phyloP scores from a whole-genome alignment of 2,888 invertebrate genomes.

The Metacarcinus magister region DNA sequence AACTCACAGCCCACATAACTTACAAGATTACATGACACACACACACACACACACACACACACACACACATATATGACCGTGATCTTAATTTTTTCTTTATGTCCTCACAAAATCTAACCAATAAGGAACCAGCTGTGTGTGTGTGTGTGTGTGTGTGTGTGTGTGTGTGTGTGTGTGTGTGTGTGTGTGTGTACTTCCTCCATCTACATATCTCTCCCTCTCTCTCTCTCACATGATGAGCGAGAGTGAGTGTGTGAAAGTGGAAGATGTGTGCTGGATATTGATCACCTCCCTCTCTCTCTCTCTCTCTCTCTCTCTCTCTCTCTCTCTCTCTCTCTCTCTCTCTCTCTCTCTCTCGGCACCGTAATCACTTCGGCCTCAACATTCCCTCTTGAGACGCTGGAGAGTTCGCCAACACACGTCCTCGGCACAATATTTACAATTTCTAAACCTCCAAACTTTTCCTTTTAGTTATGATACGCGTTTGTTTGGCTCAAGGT shows the following conservation, averaged over 20 bases:
- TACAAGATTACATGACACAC: not conserved
- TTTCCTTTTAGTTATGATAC: too few relatives aligned
- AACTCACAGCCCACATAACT: not conserved
- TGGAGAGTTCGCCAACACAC: too few relatives aligned
- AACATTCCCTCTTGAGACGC: slow-evolving; percentile 78
- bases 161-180: not conserved
- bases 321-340: not conserved
- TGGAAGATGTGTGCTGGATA: slow-evolving; percentile 77
- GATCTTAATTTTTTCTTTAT: not conserved
- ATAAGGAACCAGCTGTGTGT: not conserved
- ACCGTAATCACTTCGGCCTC: slow-evolving; percentile 82
- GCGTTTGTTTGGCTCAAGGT: too few relatives aligned
- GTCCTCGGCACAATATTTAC: too few relatives aligned
- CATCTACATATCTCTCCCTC: too few relatives aligned
- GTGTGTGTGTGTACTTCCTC: too few relatives aligned
- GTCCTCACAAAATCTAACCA: not conserved
- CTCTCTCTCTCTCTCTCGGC: slow-evolving; percentile 30
- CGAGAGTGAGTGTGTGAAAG: slow-evolving; percentile 50
- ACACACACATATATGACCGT: not conserved
- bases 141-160: not conserved
- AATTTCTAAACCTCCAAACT: too few relatives aligned
- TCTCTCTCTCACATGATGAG: not conserved
- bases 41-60: slow-evolving; percentile 26
- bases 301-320: not conserved
- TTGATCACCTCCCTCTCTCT: slow-evolving; percentile 32